Base-by-base conservation (phyloP, 2,888 invertebrate genomes). In the Trichogramma dendrolimi region DNA sequence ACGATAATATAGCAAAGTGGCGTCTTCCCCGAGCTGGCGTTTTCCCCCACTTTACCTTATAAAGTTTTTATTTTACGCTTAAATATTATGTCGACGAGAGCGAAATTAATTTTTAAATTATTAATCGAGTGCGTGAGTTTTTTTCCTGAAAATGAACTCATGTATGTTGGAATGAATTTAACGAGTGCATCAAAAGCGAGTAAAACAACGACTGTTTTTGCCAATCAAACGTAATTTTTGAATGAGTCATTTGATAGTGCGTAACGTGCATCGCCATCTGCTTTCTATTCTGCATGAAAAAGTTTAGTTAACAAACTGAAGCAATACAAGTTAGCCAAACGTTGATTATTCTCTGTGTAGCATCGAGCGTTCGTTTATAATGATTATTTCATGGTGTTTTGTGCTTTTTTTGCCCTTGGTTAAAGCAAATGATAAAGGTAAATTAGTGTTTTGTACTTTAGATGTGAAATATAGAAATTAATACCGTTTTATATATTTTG, bases 61-160 rank as follows among this genome's bases (percentile, higher is more conserved):
- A 61, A 61, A 66, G 61, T 66, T 66, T 66, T 66, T 63, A 66
- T 66, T 61, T 66, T 61, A 60, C 48, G 40, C 61, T 61, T 63
- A 57, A 63, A 63, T 65, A 65, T 65, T 55, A 11, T 52, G 61
- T 59, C 41, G 58, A 38, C n/a, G 11, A 42, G 7, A 11, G 40
- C 43, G 48, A 55, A 58, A 61, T 61, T 56, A 50, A 44, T 1
- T 44, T 39, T 43, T 52, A 56, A 64, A 64, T 64, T 51, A 39
- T 48, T 61, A 56, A 64, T 61, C 55, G 6, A 14, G 50, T 6
- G 57, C 27, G 27, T 27, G 3, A 27, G 38, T 55, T 42, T 43
- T 10, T 8, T 6, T 10, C 39, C 39, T 5, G n/a, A 11, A 48
- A 50, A 50, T 4, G 39, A 4, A 10, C 6, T 38, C 7, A 50